These are phyloP conservation scores for Spermophilus dauricus DNA, from an alignment of 2,113 vertebrate genomes.

Conservation along the genomic window DNA sequence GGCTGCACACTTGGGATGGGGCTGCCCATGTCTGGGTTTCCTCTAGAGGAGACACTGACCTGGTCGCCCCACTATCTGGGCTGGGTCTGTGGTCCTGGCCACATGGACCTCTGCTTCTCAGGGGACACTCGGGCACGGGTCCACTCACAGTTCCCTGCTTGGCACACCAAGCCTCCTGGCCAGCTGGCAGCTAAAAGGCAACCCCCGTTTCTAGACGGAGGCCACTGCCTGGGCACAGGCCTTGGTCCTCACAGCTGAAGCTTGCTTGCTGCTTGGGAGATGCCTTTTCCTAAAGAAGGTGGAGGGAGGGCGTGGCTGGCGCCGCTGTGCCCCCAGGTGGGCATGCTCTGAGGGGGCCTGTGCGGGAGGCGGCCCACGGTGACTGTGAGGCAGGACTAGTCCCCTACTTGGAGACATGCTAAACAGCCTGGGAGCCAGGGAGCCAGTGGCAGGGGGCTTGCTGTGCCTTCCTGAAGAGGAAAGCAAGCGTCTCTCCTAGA, in stretches of 20 bases:
- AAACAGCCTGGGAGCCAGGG: not conserved
- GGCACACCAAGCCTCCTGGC: slow-evolving; percentile 56
- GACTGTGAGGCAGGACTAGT: no score
- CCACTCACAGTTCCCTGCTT: slow-evolving; percentile 60
- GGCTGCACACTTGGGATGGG: no score
- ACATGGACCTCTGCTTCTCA: not conserved
- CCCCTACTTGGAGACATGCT: accelerated
- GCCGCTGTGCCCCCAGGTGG: not conserved
- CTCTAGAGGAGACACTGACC: not conserved
- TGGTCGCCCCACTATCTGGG: not conserved
- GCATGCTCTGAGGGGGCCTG: no score
- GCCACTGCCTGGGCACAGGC: slow-evolving; percentile 50
- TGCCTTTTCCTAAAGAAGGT: not conserved
- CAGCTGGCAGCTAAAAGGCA: slow-evolving; percentile 62
- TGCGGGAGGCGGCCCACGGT: no score
- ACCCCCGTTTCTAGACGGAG: slow-evolving; percentile 48
- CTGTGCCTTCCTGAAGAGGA: not conserved
- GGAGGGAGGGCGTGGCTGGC: not conserved
- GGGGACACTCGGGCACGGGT: slow-evolving; percentile 27
- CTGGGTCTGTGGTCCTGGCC: not conserved
- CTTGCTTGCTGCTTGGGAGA: not conserved
- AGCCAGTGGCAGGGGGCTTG: not conserved
- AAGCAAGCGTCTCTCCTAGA: not conserved
- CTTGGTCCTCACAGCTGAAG: not conserved
- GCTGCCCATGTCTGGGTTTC: not conserved